Base-by-base conservation (phyloP, 2,888 invertebrate genomes). In the Diaprepes abbreviatus region DNA sequence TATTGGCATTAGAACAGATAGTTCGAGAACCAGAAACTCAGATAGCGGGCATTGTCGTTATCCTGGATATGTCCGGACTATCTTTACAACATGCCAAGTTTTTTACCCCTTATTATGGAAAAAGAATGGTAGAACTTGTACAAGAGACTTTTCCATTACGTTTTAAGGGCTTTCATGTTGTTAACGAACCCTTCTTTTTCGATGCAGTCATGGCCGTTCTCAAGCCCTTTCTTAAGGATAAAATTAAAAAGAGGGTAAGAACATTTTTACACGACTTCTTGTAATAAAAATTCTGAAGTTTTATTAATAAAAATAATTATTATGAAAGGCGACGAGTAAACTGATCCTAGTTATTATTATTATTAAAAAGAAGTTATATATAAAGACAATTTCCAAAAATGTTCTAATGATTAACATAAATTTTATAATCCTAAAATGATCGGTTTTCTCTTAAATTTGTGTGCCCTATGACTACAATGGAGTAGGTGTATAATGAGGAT, bases 171-270 rank as follows among this genome's bases (percentile, higher is more conserved):
- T 83, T 86, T 74, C 85, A 86, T 66, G 79, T 86, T 19, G 80
- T 86, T 24, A 85, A 86, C 71, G 85, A 86, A 74, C 85, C 86
- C 5, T 85, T 85, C 73, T 86, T 85, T 75, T 85, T 86, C 62
- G 84, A 84, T 59, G 84, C 84, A 10, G 78, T 84, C 12, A 83
- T 83, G 93, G 86, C 89, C 70, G 89, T 94, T 83, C 92, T 94
- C 85, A 94, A 93, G 84, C 94, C 93, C 5, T 92, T 94, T 80
- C 88, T 94, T 74, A 88, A 89, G 76, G 92, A 93, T 76, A 94
- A 94, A 83, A 87, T 94, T 28, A 90, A 89, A 82, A 91, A 87
- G 78, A 88, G 93, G 85, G 92, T 93, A 82, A 87, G 89, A 45
- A 6, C 38, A 66, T 57, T 33, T 14, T 33, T 55, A 24, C 16